A percentile compares a stretch with the other conserved stretches of the same genome.
phyloP scores from a whole-genome alignment of 2,797 vertebrate genomes.

The Alexandromys oeconomus region DNA sequence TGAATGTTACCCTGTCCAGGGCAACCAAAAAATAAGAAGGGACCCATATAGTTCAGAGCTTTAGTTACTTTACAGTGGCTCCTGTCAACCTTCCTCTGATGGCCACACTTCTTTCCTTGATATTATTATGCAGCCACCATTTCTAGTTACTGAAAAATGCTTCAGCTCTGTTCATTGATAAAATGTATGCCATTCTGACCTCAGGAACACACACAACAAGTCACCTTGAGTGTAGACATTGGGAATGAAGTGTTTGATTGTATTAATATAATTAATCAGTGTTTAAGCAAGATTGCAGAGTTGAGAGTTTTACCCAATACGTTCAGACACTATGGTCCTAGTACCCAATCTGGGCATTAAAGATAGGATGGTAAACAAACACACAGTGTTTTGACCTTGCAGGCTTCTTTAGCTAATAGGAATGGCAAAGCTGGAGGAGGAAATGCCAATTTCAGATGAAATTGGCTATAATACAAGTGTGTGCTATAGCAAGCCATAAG shows the following conservation, averaged over 20 bases:
- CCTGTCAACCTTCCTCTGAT: neutral
- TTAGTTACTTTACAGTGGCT: neutral
- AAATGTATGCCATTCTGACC: neutral
- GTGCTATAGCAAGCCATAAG: neutral
- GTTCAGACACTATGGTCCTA: neutral
- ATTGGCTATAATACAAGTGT: neutral
- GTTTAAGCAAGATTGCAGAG: neutral
- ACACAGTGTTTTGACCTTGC: neutral
- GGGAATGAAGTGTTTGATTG: neutral
- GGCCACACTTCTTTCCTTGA: neutral
- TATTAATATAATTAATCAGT: neutral
- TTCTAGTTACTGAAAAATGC: neutral
- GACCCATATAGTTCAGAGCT: neutral
- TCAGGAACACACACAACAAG: neutral
- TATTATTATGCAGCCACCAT: too few species aligned
- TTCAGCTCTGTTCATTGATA: neutral
- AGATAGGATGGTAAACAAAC: neutral
- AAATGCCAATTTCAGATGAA: neutral
- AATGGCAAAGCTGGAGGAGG: neutral
- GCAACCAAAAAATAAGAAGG: neutral
- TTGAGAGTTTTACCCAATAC: neutral
- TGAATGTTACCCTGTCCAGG: neutral
- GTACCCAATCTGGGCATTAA: neutral
- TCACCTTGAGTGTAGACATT: neutral
- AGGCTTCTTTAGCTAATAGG: neutral